These are phyloP conservation scores for Arrhamphus sclerolepis DNA, from an alignment of 2,797 vertebrate species.

Conservation along the genomic window DNA sequence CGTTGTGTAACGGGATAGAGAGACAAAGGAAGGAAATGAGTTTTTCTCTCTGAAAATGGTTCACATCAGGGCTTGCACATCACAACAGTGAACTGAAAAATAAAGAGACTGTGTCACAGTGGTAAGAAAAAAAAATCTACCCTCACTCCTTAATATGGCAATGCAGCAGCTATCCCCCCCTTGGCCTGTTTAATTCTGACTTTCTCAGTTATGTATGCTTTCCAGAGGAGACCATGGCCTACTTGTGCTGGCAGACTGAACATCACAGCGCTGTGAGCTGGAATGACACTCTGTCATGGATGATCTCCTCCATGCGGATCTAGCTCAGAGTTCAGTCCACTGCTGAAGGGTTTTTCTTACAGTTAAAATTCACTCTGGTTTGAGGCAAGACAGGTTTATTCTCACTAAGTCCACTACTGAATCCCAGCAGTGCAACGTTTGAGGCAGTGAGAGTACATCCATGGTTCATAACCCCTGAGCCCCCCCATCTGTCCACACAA, in stretches of 20 bases:
- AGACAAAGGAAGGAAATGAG: constrained; percentile 30
- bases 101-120: constrained; percentile 23
- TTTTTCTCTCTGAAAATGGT: constrained; percentile 19
- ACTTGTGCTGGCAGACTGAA: constrained; percentile 77
- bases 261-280: constrained; percentile 77
- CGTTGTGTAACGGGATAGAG: constrained; percentile 40
- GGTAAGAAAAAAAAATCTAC: constrained; percentile 3
- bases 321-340: constrained; percentile 54
- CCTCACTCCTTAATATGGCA: constrained; percentile 38
- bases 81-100: constrained; percentile 24
- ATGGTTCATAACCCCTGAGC: constrained; percentile 37
- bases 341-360: constrained; percentile 61
- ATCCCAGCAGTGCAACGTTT: constrained; percentile 52
- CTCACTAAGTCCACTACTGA: constrained; percentile 51
- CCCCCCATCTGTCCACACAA: constrained; percentile 39
- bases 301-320: constrained; percentile 74
- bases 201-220: constrained; percentile 59
- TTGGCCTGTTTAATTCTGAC: constrained; percentile 70
- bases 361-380: constrained; percentile 68
- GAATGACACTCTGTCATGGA: constrained; percentile 81
- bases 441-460: constrained; percentile 25
- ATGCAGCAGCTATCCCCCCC: constrained; percentile 57
- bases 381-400: constrained; percentile 61
- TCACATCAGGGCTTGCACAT: constrained; percentile 46
- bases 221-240: constrained; percentile 70